Conservation (phyloP, 1,140 invertebrate genomes). For the Trachymyrmex cornetzi region DNA sequence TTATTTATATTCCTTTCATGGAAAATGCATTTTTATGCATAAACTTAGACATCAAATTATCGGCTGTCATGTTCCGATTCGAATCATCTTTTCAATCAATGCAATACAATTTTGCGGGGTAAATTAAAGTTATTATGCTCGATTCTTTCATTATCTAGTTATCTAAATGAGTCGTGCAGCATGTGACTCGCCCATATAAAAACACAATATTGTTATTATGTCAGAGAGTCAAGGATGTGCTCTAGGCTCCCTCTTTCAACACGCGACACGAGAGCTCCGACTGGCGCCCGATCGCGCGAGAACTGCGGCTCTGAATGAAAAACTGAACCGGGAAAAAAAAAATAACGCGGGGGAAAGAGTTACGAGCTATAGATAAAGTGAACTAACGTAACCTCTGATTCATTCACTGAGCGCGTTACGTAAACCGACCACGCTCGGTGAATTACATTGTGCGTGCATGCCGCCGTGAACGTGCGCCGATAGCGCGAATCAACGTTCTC, state of each 20-base stretch:
- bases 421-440: conserved; percentile 56
- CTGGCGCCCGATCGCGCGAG: conserved; percentile 41
- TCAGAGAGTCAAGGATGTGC: conserved; percentile 43
- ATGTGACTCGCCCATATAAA: not conserved
- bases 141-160: not conserved
- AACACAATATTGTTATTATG: conserved; percentile 2
- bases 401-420: conserved; percentile 70
- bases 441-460: conserved; percentile 57
- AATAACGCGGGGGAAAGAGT: conserved; percentile 53
- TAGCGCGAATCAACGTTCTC: conserved; percentile 42
- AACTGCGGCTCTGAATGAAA: conserved; percentile 41
- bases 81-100: not conserved
- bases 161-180: not conserved
- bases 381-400: conserved; percentile 72
- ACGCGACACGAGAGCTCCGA: conserved; percentile 6
- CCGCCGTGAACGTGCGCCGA: conserved; percentile 31
- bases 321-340: conserved; percentile 30
- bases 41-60: not conserved
- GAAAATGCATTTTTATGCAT: not conserved
- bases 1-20: not conserved
- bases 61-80: not conserved
- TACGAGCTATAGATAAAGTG: conserved; percentile 62
- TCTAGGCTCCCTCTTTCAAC: not conserved
- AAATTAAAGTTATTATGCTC: not conserved
- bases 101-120: not conserved